These are phyloP conservation scores for Rambutsinella grinnellia DNA, from an alignment of 2,888 invertebrate genomes.

Conservation along the genomic window DNA sequence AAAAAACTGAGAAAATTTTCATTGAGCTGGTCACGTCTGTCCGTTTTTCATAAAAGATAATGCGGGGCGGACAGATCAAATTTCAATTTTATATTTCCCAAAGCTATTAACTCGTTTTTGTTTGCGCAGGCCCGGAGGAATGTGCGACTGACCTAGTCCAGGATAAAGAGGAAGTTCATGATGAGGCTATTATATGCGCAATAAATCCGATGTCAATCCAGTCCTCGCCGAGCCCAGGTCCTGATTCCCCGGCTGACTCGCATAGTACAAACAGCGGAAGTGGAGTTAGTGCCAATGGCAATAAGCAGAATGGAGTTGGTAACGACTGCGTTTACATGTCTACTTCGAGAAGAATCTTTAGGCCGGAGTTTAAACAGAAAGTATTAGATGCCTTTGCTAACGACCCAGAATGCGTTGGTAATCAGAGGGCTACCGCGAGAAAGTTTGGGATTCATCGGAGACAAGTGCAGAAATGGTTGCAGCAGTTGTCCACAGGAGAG, in stretches of 20 bases:
- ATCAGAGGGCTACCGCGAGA: conserved; percentile 89
- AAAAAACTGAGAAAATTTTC: not conserved
- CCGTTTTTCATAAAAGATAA: no score
- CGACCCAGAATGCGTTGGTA: conserved; percentile 89
- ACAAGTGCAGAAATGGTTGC: conserved; percentile 93
- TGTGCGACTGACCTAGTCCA: conserved; percentile 31
- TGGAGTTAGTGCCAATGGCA: conserved; percentile 24
- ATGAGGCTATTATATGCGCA: conserved; percentile 48
- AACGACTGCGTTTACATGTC: conserved; percentile 46
- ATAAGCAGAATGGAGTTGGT: conserved; percentile 14
- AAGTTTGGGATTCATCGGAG: conserved; percentile 91
- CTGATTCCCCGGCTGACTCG: conserved; percentile 54
- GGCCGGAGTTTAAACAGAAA: conserved; percentile 90
- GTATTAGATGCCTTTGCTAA: conserved; percentile 89
- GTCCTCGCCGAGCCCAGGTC: conserved; percentile 49
- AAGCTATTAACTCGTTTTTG: no score
- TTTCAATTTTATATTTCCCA: no score
- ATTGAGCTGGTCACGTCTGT: conserved; percentile 6
- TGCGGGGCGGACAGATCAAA: no score
- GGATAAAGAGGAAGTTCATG: conserved; percentile 21
- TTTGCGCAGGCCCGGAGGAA: no score
- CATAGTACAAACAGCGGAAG: conserved; percentile 46
- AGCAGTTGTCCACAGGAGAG: conserved; percentile 68
- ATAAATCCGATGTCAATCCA: conserved; percentile 50
- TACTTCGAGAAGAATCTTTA: conserved; percentile 82